These are phyloP conservation scores for Lapara coniferarum DNA, from an alignment of 2,888 invertebrate genomes.

Conservation along the genomic window DNA sequence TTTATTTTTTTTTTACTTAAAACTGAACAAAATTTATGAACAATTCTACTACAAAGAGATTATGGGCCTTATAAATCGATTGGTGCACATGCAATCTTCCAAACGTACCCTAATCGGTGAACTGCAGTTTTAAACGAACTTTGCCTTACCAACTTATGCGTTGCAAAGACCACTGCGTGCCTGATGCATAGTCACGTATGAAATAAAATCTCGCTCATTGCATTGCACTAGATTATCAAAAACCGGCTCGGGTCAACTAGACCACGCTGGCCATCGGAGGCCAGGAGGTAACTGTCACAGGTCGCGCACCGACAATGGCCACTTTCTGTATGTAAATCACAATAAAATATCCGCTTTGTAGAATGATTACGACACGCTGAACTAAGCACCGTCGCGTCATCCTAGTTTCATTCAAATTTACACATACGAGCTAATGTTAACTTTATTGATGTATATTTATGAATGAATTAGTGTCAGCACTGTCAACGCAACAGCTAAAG, in stretches of 20 bases:
- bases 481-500: neutral
- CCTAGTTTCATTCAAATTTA: constrained; percentile 54
- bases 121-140: no score
- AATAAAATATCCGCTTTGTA: constrained; percentile 80
- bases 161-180: neutral
- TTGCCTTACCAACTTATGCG: constrained; percentile 14
- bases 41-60: no score
- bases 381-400: constrained; percentile 70
- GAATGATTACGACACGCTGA: constrained; percentile 78
- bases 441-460: constrained; percentile 40
- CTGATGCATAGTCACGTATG: constrained; percentile 14
- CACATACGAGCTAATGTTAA: constrained; percentile 47
- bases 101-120: no score
- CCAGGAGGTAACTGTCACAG: constrained; percentile 77
- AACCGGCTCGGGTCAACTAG: constrained; percentile 52
- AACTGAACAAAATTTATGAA: no score
- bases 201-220: constrained; percentile 18
- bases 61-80: no score
- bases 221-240: constrained; percentile 42
- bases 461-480: neutral
- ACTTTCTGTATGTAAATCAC: constrained; percentile 79
- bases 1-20: no score
- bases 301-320: constrained; percentile 71
- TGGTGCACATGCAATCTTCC: no score
- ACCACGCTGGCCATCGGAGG: constrained; percentile 64